These are phyloP conservation scores for Agonopterix arenella DNA, from an alignment of 2,888 invertebrate species.

Conservation along the genomic window DNA sequence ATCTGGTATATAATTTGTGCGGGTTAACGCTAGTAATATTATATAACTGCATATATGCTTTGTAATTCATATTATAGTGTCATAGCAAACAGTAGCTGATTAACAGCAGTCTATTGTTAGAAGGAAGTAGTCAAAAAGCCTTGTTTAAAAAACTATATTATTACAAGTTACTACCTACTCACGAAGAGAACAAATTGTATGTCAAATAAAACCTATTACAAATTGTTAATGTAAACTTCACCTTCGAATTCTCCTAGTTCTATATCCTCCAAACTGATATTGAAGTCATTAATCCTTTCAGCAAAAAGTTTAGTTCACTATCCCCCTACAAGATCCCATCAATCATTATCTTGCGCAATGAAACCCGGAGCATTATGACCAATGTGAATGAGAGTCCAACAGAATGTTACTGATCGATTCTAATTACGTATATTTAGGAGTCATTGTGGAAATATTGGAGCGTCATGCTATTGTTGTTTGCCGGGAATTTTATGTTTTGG, in stretches of 20 bases:
- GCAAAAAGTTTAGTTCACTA: slow-evolving; percentile 31
- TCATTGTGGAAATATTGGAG: slow-evolving; percentile 52
- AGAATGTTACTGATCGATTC: slow-evolving; percentile 49
- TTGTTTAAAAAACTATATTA: too few species aligned
- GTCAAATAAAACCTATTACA: slow-evolving; percentile 10
- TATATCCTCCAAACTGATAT: slow-evolving; percentile 1
- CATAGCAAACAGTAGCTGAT: too few species aligned
- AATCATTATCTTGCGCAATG: slow-evolving; percentile 61
- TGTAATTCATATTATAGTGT: too few species aligned
- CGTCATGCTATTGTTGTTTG: slow-evolving; percentile 42
- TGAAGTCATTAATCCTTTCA: slow-evolving; percentile 48
- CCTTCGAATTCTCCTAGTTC: background rate
- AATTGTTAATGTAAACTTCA: slow-evolving; percentile 5
- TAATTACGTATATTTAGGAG: slow-evolving; percentile 70
- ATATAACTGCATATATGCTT: too few species aligned
- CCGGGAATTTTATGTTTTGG: too few species aligned
- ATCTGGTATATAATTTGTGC: too few species aligned
- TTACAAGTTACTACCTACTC: background rate
- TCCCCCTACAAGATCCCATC: slow-evolving; percentile 34
- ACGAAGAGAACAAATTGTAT: slow-evolving; percentile 5
- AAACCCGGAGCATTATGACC: slow-evolving; percentile 45
- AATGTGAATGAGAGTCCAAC: slow-evolving; percentile 36
- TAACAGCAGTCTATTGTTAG: too few species aligned
- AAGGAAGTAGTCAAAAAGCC: too few species aligned
- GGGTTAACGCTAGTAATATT: too few species aligned